Evolutionary conservation across 2,113 vertebrate genomes (phyloP).

Genomic region (Ancistrus triradiatus): DNA sequence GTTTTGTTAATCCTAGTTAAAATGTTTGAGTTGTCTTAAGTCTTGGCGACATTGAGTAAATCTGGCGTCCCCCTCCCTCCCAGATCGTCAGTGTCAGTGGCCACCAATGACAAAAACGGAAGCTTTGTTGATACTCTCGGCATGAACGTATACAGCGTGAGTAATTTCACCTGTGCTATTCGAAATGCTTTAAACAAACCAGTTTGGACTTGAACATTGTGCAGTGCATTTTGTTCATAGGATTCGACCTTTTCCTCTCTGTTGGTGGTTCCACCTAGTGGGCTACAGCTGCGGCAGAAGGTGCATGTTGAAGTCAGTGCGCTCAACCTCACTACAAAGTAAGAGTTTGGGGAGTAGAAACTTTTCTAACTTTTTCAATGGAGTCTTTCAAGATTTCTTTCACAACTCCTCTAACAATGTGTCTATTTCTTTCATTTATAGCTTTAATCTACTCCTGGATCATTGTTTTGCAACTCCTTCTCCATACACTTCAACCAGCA

Average conservation of each 20-base stretch:
- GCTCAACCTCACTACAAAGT: constrained; percentile 72
- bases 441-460: constrained; percentile 71
- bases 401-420: background rate
- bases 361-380: background rate
- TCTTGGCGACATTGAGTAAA: no score
- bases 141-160: constrained; percentile 69
- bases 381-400: background rate
- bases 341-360: constrained; percentile 46
- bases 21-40: no score
- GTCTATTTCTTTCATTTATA: constrained; percentile 42
- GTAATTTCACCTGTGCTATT: no score
- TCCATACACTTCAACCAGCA: constrained; percentile 51
- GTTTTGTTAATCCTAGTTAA: no score
- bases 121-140: constrained; percentile 67
- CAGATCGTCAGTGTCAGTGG: constrained; percentile 73
- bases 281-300: constrained; percentile 57
- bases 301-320: constrained; percentile 69
- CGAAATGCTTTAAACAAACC: no score
- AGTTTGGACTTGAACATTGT: background rate
- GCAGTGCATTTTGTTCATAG: constrained; percentile 41
- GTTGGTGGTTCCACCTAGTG: constrained; percentile 55
- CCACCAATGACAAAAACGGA: constrained; percentile 68
- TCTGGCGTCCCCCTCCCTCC: background rate
- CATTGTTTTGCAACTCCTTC: constrained; percentile 70
- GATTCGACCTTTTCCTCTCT: constrained; percentile 49